Base-by-base conservation (phyloP, 2,113 vertebrate species). In the Mohoua ochrocephala region DNA sequence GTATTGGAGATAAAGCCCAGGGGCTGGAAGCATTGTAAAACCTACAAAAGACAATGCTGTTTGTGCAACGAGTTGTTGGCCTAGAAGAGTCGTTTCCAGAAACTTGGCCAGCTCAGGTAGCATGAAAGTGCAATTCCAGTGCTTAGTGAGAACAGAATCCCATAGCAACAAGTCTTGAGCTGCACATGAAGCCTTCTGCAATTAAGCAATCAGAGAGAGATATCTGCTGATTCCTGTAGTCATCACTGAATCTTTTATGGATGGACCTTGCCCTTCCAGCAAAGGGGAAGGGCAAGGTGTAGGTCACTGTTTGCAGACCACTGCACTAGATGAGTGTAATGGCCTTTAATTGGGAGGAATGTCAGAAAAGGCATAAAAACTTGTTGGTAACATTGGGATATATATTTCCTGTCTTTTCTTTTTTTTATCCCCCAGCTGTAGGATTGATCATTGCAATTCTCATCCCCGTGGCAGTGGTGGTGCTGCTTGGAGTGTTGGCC, bases 391-490 rank as follows among this genome's bases (percentile, higher is more conserved):
- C 11, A 44, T 49, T 44, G 22, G 22, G 1, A 24, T 69, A 33
- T 70, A 2, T 80, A 28, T 82, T 87, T 83, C 73, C 23, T 44
- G 7, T 39, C 27, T 56, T 63, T 7, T 65, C 5, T 28, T 74
- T 84, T 84, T 77, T 52, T 74, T 28, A 4, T 76, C 42, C 26
- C 77, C 13, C 84, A 98, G 98, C 98, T 69, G 84, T 98, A 60
- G 98, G 98, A 41, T 89, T 98, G 63, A 98, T 98, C 47, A 98
- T 98, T 88, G 98, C 98, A 56, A 98, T 98, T 60, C 97, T 98
- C 71, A 98, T 98, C 83, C 98, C 98, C 0, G 97, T 98, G 81
- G 97, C 97, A 5, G 97, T 98, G 64, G 98, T 98, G 35, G 84
- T 98, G 63, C 33, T 98, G 8, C 96, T 98, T 56, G 98, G 97